Base-by-base conservation (phyloP, 2,888 invertebrate genomes). In the Andrena fulva region DNA sequence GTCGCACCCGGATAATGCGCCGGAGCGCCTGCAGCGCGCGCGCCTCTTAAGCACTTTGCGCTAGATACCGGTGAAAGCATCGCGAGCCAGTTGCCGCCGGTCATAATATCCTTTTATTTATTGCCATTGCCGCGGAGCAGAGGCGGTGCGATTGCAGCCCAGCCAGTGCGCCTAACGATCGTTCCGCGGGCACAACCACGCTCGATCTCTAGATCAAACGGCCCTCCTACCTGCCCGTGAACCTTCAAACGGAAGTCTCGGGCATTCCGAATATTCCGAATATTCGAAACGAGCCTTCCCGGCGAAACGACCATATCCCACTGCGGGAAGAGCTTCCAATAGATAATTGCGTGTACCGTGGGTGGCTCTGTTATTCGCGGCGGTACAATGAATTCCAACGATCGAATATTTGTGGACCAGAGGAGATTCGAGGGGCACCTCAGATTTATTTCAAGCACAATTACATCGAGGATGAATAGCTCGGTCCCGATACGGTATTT, bases 21-120 rank as follows among this genome's bases (percentile, higher is more conserved):
- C 42, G 42, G 42, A 42, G 78, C 52, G 78, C 52, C 64, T 56
- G 74, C 52, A 63, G 66, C 50, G 24, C 20, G 29, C 20, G 82
- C 20, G 27, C 76, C 56, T 77, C 81, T 60, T 73, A 63, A 82
- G 67, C 50, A 73, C 60, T 71, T 67, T 64, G 74, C 66, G 69
- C 69, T 54, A 68, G 66, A 77, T 76, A 79, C 73, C 67, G 69
- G 83, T 83, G 83, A 83, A 83, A 83, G 83, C 83, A 77, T 68
- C 60, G 67, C 73, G 35, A 71, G 62, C 68, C 68, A 71, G 73
- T 80, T 52, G 74, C 76, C 70, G 76, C 54, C 66, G 68, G 62
- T 54, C 74, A 50, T 75, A 83, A 83, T 82, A 71, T 74, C 78
- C 50, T 69, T 77, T 78, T 78, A 82, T 84, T 82, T 78, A 71